phyloP scores from a whole-genome alignment of 2,797 vertebrate genomes.

The Stomatorhinus walkeri region DNA sequence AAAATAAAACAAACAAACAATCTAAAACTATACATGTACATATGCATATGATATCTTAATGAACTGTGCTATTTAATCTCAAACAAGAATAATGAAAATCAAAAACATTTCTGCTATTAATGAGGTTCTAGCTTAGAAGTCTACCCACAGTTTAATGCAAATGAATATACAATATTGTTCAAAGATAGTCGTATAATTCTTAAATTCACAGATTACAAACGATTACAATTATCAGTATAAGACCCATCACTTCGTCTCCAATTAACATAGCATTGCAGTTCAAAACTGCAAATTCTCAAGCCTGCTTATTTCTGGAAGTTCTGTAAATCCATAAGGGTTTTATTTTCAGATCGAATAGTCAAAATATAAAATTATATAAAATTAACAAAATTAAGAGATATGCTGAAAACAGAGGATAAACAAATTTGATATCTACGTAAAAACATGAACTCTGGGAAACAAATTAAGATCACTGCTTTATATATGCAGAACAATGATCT shows the following conservation, averaged over 20 bases:
- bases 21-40: background rate
- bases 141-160: background rate
- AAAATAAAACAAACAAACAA: background rate
- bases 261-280: background rate
- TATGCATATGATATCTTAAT: background rate
- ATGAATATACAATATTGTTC: background rate
- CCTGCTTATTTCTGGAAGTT: background rate
- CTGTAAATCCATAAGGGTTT: background rate
- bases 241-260: background rate
- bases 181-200: background rate
- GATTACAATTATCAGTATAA: background rate
- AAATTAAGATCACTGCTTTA: background rate
- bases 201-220: background rate
- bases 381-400: background rate
- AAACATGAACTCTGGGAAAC: background rate
- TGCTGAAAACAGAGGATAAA: background rate
- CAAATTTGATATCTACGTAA: background rate
- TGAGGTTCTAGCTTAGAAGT: background rate
- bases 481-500: background rate
- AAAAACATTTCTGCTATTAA: background rate
- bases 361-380: background rate
- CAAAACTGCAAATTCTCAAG: background rate
- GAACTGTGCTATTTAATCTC: background rate
- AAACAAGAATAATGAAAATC: background rate
- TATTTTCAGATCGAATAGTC: background rate